A percentile compares a stretch with the other conserved stretches of the same genome.
phyloP scores from a whole-genome alignment of 2,888 invertebrate species.

The Drosophila stalkeri region DNA sequence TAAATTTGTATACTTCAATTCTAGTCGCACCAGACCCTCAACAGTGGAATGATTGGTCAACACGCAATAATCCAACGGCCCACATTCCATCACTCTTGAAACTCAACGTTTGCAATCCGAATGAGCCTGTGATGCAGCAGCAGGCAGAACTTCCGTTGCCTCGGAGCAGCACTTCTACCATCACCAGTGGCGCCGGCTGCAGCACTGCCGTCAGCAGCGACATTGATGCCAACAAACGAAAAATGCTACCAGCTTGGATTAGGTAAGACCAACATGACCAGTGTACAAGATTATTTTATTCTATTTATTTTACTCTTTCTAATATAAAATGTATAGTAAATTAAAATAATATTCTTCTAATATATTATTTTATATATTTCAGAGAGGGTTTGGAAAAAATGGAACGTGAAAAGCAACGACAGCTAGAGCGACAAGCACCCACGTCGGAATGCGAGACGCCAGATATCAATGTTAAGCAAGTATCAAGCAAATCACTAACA shows the following conservation, averaged over 20 bases:
- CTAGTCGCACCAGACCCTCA: conserved; percentile 40
- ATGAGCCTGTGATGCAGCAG: conserved; percentile 55
- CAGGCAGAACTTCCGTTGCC: conserved; percentile 33
- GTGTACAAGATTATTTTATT: background rate
- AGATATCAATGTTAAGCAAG: conserved; percentile 68
- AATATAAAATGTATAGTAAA: too few species aligned
- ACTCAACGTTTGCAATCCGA: conserved; percentile 80
- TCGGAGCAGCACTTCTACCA: conserved; percentile 30
- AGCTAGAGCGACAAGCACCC: conserved; percentile 90
- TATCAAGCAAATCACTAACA: conserved; percentile 70
- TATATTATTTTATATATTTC: conserved; percentile 5
- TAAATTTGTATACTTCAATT: background rate
- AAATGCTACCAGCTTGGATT: conserved; percentile 98
- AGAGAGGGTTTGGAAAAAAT: conserved; percentile 96
- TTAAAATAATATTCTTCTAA: background rate
- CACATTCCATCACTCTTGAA: conserved; percentile 82
- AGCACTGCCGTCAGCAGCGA: conserved; percentile 65
- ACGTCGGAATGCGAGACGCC: conserved; percentile 30
- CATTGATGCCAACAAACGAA: conserved; percentile 93
- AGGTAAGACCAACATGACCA: conserved; percentile 87
- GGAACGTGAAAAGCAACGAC: conserved; percentile 96
- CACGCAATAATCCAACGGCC: conserved; percentile 62
- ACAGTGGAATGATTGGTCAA: conserved; percentile 64
- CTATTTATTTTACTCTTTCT: too few species aligned
- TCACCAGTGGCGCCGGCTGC: background rate